Conservation (phyloP, 1,140 invertebrate genomes). For the Varroa destructor region DNA sequence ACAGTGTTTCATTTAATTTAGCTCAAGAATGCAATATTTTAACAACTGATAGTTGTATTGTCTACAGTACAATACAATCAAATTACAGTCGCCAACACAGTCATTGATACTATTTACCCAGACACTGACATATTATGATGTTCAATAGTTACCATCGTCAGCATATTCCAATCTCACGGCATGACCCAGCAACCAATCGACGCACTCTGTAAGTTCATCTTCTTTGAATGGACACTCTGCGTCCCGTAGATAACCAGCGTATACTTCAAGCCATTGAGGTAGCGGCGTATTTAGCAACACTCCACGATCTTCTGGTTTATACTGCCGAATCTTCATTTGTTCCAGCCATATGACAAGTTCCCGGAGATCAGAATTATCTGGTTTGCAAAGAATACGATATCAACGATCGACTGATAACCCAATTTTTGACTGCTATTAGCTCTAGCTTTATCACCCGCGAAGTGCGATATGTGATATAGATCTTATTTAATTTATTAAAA, state of each 20-base stretch:
- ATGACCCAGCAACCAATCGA: constrained; percentile 73
- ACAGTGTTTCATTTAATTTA: no score
- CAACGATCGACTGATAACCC: background rate
- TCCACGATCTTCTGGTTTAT: constrained; percentile 65
- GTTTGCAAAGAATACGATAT: constrained; percentile 31
- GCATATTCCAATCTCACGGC: constrained; percentile 67
- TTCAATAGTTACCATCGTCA: constrained; percentile 60
- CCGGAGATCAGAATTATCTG: constrained; percentile 63
- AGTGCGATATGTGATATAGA: no score
- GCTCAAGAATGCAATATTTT: no score
- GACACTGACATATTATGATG: constrained; percentile 32
- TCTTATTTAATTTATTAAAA: no score
- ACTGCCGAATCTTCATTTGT: constrained; percentile 80
- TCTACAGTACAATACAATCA: no score
- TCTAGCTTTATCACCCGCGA: no score
- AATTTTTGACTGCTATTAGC: background rate
- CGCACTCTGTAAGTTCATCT: constrained; percentile 46
- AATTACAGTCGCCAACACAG: no score
- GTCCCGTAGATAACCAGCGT: constrained; percentile 56
- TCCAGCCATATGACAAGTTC: constrained; percentile 77
- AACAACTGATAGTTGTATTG: no score
- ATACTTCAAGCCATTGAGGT: constrained; percentile 56
- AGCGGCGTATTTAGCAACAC: constrained; percentile 52
- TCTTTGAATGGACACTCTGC: constrained; percentile 51
- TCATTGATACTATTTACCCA: no score